Evolutionary conservation across 2,113 vertebrate genomes (phyloP).

Genomic region (Neoarius graeffei): DNA sequence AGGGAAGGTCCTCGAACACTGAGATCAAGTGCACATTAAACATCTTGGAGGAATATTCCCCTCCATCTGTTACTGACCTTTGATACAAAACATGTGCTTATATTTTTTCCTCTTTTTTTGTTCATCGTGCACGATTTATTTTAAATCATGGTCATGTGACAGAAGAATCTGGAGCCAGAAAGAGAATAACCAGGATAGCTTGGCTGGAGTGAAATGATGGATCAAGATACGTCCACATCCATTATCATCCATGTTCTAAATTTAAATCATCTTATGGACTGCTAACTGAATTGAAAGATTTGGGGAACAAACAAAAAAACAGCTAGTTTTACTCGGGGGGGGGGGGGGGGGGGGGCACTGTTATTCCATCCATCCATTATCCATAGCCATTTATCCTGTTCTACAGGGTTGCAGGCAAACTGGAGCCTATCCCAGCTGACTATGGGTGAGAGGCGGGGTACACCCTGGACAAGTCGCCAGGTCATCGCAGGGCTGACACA

Average conservation of each 20-base stretch:
- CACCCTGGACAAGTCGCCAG: too few relatives aligned
- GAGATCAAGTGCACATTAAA: slow-evolving; percentile 17
- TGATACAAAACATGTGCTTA: background rate
- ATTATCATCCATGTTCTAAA: background rate
- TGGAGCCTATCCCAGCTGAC: too few relatives aligned
- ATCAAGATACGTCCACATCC: too few relatives aligned
- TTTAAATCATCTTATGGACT: too few relatives aligned
- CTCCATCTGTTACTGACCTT: background rate
- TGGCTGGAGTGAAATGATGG: background rate
- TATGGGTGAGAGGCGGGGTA: too few relatives aligned
- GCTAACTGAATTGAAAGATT: background rate
- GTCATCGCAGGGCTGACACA: too few relatives aligned
- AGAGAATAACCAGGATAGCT: background rate
- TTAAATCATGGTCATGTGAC: background rate
- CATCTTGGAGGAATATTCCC: background rate
- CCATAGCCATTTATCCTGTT: too few relatives aligned
- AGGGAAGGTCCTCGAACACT: slow-evolving; percentile 14
- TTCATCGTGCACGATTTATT: background rate
- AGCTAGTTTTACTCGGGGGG: background rate
- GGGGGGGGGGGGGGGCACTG: too few relatives aligned
- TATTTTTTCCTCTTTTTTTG: background rate
- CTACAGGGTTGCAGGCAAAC: too few relatives aligned
- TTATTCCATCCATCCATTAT: too few relatives aligned
- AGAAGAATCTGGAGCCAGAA: background rate
- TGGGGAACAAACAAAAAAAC: background rate